Conservation (phyloP, 2,888 invertebrate genomes). For the Eristalinus sepulchralis region DNA sequence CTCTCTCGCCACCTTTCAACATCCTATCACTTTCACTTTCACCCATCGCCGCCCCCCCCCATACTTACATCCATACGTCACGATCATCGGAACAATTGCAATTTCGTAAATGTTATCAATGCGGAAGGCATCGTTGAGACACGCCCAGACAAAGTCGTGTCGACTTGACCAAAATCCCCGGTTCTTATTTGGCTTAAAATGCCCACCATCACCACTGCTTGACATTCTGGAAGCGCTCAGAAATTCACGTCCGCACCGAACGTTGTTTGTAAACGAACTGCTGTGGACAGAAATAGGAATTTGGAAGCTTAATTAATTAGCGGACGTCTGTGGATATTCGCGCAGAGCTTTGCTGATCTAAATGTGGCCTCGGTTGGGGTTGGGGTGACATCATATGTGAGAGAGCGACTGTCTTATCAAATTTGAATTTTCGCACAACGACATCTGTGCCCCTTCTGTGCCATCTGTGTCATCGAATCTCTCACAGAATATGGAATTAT, state of each 20-base stretch:
- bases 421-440: too few species aligned
- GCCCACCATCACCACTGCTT: not conserved
- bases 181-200: not conserved
- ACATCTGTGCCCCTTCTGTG: too few species aligned
- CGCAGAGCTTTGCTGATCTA: too few species aligned
- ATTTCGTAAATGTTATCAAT: not conserved
- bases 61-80: not conserved
- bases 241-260: not conserved
- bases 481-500: too few species aligned
- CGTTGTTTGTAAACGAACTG: not conserved
- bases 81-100: not conserved
- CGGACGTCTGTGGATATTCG: too few species aligned
- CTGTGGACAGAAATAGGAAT: not conserved
- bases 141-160: not conserved
- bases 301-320: not conserved
- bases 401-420: too few species aligned
- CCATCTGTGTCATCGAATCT: too few species aligned
- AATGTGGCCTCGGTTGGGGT: too few species aligned
- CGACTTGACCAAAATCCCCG: not conserved
- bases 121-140: not conserved
- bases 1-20: not conserved
- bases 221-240: not conserved
- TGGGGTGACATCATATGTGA: too few species aligned
- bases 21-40: not conserved
- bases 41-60: not conserved